These are phyloP conservation scores for Tringa solitaria DNA, from an alignment of 2,113 vertebrate genomes.

Conservation along the genomic window DNA sequence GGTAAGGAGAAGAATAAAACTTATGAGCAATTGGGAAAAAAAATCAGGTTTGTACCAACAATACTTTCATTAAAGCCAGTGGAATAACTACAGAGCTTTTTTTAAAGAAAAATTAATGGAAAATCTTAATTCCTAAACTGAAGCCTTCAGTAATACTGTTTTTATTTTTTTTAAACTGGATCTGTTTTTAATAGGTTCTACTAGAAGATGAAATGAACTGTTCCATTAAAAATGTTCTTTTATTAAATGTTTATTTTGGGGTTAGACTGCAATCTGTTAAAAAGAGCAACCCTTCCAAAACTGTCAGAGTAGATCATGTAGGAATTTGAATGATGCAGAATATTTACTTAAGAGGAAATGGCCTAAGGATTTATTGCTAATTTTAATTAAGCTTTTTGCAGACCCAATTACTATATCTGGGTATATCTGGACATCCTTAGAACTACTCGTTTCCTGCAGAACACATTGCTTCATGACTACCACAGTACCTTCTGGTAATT, in stretches of 20 bases:
- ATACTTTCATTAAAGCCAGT: not conserved
- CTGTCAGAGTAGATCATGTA: slow-evolving; percentile 45
- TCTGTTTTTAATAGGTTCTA: not conserved
- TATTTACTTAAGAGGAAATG: slow-evolving; percentile 60
- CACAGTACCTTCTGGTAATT: slow-evolving; percentile 24
- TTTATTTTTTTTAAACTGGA: not conserved
- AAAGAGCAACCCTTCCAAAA: slow-evolving; percentile 46
- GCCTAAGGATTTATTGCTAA: slow-evolving; percentile 30
- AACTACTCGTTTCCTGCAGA: not conserved
- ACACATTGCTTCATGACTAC: not conserved
- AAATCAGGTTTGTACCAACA: not conserved
- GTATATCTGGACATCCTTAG: not conserved
- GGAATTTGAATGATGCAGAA: slow-evolving; percentile 50
- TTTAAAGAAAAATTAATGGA: not conserved
- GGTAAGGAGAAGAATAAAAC: not conserved
- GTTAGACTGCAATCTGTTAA: slow-evolving; percentile 48
- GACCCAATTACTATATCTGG: not conserved
- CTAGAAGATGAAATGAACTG: not conserved
- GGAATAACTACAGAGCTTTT: not conserved
- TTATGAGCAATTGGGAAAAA: not conserved
- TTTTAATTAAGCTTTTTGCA: slow-evolving; percentile 55
- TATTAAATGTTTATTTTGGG: slow-evolving; percentile 36
- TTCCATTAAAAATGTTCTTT: slow-evolving; percentile 11
- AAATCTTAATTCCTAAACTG: not conserved
- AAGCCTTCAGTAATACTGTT: not conserved